Evolutionary conservation across 2,113 vertebrate genomes (phyloP).

Genomic region (Pomatorhinus ruficollis): DNA sequence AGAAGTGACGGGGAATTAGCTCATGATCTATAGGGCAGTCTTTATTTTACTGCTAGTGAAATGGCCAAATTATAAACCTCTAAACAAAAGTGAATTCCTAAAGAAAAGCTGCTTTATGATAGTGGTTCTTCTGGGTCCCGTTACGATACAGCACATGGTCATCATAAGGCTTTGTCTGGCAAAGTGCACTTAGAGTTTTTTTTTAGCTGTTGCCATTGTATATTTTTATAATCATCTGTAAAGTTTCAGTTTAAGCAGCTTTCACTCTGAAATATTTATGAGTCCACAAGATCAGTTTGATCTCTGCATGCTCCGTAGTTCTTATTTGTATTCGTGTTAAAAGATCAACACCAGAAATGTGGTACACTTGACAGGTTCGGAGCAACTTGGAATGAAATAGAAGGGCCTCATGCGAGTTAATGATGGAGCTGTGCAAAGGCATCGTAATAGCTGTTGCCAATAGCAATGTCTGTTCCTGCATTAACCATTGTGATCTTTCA

Average conservation of each 20-base stretch:
- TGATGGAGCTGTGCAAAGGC: not conserved
- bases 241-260: not conserved
- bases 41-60: not conserved
- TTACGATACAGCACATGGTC: conserved; percentile 56
- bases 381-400: not conserved
- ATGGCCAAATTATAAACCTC: conserved; percentile 44
- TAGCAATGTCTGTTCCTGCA: not conserved
- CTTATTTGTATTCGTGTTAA: not conserved
- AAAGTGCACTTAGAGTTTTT: not conserved
- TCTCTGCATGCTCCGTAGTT: not conserved
- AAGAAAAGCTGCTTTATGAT: conserved; percentile 46
- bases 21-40: not conserved
- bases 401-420: not conserved
- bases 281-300: not conserved
- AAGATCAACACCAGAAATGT: not conserved
- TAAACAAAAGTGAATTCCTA: conserved; percentile 15
- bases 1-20: not conserved
- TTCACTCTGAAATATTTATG: conserved; percentile 17
- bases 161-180: conserved; percentile 67
- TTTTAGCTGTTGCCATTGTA: not conserved
- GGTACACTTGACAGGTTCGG: not conserved
- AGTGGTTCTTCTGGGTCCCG: conserved; percentile 60
- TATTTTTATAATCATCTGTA: not conserved
- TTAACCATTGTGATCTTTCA: not conserved
- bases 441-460: conserved; percentile 1